Evolutionary conservation across 2,797 vertebrate species (phyloP), one percentile per base, ranked within the genome.

Genomic region (Acanthis flammea): DNA sequence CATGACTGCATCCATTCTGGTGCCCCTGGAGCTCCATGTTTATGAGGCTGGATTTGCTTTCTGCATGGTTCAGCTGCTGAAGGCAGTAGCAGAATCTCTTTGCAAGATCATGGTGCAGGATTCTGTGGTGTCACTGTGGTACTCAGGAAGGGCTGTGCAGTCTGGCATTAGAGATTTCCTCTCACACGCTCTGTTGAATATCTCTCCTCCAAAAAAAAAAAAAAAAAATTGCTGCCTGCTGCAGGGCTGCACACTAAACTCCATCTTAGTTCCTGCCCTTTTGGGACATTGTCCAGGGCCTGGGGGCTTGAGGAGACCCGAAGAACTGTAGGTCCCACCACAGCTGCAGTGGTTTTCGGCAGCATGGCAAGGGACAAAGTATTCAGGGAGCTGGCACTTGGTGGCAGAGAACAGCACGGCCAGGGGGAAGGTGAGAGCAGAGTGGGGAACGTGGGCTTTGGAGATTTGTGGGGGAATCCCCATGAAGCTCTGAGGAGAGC

Each of bases 381-480:
- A 4, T 42, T 72, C 8, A 11, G 42, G 39, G 24, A 15, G 13
- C 54, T 79, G 44, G 24, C n/a, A 15, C 30, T 50, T 66, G 54
- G 21, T 65, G 54, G 6, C 28, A 44, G 54, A 68, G 54, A 21
- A 15, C 60, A 48, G 31, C 17, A 2, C 2, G 14, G n/a, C 39
- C 41, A 33, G 67, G 28, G 45, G 44, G 33, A 33, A 79, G 17
- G 14, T 55, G 54, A 75, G 53, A 68, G 39, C 54, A 47, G 24
- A 42, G 33, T 0, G 0, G 33, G 58, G 44, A 57, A 12, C 0
- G 1, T 42, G 35, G 31, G 31, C 31, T 74, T 37, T 84, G 53
- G 61, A 37, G 31, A 25, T 58, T 27, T 27, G 22, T 74, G 31
- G 6, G 22, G 18, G 5, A 41, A 44, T 66, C 24, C 15, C 33